Conservation (phyloP, 2,113 vertebrate genomes). For the Pterocles gutturalis region DNA sequence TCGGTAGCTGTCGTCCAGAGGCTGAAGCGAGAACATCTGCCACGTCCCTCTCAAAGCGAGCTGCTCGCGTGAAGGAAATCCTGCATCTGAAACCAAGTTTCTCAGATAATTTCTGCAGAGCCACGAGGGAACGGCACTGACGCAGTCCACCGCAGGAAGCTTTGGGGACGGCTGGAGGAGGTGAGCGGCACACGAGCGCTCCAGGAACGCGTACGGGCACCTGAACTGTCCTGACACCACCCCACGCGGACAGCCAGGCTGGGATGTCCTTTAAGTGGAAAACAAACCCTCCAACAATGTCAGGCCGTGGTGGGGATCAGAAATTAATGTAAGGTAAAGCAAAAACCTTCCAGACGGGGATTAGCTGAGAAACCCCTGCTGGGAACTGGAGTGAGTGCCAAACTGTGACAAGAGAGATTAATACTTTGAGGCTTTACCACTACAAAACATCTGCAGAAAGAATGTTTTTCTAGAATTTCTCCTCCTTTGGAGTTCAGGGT, state of each 20-base stretch:
- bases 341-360: constrained; percentile 1
- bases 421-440: background rate
- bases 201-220: background rate
- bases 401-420: constrained; percentile 36
- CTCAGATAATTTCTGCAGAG: background rate
- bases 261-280: background rate
- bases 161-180: background rate
- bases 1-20: background rate
- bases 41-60: background rate
- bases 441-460: background rate
- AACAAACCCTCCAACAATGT: background rate
- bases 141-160: accelerated
- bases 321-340: background rate
- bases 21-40: constrained; percentile 28
- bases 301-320: background rate
- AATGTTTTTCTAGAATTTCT: background rate
- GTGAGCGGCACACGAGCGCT: accelerated
- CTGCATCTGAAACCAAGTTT: background rate
- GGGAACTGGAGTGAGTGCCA: constrained; percentile 7
- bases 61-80: accelerated
- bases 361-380: constrained; percentile 38
- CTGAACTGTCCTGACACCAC: background rate
- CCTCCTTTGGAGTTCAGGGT: accelerated
- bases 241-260: background rate
- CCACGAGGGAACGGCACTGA: accelerated